Evolutionary conservation across 2,113 vertebrate species (phyloP).

Genomic region (Antennarius striatus): DNA sequence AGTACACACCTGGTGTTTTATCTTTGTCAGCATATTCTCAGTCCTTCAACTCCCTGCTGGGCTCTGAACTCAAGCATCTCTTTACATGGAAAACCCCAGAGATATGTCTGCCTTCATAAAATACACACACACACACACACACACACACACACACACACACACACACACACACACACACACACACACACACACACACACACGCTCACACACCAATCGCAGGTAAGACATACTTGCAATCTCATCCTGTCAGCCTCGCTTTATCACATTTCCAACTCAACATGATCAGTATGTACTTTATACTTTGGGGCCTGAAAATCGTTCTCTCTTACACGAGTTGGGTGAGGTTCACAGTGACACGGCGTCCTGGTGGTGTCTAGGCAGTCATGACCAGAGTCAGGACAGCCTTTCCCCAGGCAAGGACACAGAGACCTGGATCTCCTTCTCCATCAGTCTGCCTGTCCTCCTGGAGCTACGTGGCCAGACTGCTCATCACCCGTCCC

Average conservation of each 20-base stretch:
- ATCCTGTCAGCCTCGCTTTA: conserved; percentile 41
- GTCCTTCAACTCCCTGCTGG: conserved; percentile 59
- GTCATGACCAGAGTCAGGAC: conserved; percentile 62
- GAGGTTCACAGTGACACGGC: conserved; percentile 20
- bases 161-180: conserved; percentile 23
- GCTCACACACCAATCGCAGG: conserved; percentile 18
- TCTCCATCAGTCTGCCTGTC: conserved; percentile 77
- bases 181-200: conserved; percentile 26
- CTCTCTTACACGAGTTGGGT: conserved; percentile 4
- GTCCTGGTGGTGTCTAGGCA: conserved; percentile 43
- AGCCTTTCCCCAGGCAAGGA: conserved; percentile 76
- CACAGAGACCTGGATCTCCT: conserved; percentile 68
- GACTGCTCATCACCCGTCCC: conserved; percentile 68
- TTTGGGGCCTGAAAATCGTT: conserved; percentile 14
- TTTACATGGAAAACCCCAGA: conserved; percentile 46
- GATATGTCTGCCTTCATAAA: conserved; percentile 35
- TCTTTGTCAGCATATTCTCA: conserved; percentile 68
- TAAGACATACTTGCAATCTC: conserved; percentile 30
- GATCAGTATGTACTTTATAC: conserved; percentile 31
- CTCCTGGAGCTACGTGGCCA: conserved; percentile 76
- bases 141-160: neutral
- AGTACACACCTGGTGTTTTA: conserved; percentile 64
- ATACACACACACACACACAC: conserved; percentile 16
- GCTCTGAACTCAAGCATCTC: conserved; percentile 54
- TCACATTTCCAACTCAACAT: conserved; percentile 19